Evolutionary conservation across 2,888 invertebrate species (phyloP), one percentile per base, ranked within the genome.

Genomic region (Notodonta dromedarius): DNA sequence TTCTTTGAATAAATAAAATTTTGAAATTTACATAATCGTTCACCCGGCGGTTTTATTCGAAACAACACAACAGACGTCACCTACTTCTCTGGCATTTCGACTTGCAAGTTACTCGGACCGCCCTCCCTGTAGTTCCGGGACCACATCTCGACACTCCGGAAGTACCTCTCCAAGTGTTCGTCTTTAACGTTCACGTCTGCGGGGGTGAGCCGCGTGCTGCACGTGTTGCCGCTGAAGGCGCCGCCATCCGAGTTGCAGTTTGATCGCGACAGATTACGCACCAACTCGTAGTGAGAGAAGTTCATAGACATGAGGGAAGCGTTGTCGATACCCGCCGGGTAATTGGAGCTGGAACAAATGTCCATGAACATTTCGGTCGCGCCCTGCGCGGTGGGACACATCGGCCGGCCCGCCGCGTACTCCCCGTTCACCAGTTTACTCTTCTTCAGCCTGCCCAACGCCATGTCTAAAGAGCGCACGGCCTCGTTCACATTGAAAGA

Each of bases 11-110:
- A 89, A 93, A 91, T 92, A 91, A 91, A 91, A 90, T 91, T 93
- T 93, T 92, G 83, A 89, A 88, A 89, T 89, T 89, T 89, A 89
- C 93, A 92, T 93, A 91, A 92, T 92, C 93, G 93, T 93, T 93
- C 88, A 88, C 84, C 76, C 70, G 66, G 80, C 69, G 70, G 84
- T 91, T 93, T 93, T 87, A 88, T 89, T 90, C 72, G 8, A 13
- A 35, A 46, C 60, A 59, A 61, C 54, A 64, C 58, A 63, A 60
- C 59, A 66, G 53, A 66, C 16, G 42, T 53, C 54, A 59, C 24
- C 65, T 79, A 83, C 67, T 84, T 77, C 32, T 86, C 80, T 32
- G 79, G 77, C 61, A 76, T 53, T 56, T 81, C 74, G 35, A 80
- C 70, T 16, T 78, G 76, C 16, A 83, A 59, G 46, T 71, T 65